Evolutionary conservation across 2,888 invertebrate genomes (phyloP), one percentile per base, ranked within the genome.

Genomic region (Ariolimax columbianus): DNA sequence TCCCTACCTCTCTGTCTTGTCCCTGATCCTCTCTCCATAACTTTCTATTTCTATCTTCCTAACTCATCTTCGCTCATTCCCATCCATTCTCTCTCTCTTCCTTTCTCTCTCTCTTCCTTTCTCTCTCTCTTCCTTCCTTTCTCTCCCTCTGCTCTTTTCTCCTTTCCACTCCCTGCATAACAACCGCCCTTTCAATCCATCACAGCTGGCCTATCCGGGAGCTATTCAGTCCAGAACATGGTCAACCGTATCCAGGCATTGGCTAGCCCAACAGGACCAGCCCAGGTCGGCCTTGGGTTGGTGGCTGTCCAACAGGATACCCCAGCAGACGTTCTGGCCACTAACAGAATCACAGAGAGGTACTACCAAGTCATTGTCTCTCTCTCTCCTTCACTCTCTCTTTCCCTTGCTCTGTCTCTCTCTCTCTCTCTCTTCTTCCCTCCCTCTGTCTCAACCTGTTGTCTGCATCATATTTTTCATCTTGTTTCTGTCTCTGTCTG

Each of bases 171-270:
- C 9, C 66, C 81, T 70, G 30, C 55, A 40, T 86, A 88, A 86
- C 84, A 38, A 59, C 59, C 79, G 66, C 81, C 70, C 86, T 88
- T 83, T n/a, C n/a, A n/a, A n/a, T 84, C 72, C 84, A 73, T 86
- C 83, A 87, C 86, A 87, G 88, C 87, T 63, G 87, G 87, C 26
- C 80, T 87, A 23, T 83, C 86, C 43, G 82, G 70, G 19, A 86
- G 86, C 23, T 87, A 87, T 73, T 87, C 87, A 9, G 88, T 88
- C 59, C 84, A 85, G 84, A 84, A 84, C 73, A 87, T 88, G 51
- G 82, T 88, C 82, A 78, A 85, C 73, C 86, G 87, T 19, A 86
- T 86, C 79, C 84, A 87, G 59, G 80, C 59, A 33, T 51, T 73
- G 55, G 30, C 77, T 70, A 85, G 78, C 43, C 84, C 84, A n/a